These are phyloP conservation scores for Zhengitettix transpicula DNA, from an alignment of 2,888 invertebrate genomes.

Conservation along the genomic window DNA sequence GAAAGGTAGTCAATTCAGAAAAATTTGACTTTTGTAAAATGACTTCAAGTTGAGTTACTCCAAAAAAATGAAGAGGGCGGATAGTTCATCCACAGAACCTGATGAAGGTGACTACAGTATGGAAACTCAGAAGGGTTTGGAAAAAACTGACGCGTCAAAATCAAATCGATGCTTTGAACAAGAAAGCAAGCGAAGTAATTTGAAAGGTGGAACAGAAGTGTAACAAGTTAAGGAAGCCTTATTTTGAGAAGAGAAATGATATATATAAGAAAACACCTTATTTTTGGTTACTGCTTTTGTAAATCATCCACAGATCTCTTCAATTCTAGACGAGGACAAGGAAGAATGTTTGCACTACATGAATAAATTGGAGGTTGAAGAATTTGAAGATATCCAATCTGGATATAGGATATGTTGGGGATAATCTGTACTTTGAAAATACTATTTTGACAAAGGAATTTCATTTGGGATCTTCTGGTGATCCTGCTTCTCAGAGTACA, in stretches of 20 bases:
- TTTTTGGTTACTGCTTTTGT: conserved; percentile 73
- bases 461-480: conserved; percentile 44
- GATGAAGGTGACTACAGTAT: conserved; percentile 30
- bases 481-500: conserved; percentile 57
- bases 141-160: conserved; percentile 69
- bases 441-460: conserved; percentile 64
- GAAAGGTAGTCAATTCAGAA: too few species aligned
- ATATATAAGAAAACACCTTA: conserved; percentile 62
- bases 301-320: conserved; percentile 72
- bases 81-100: conserved; percentile 10
- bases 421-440: conserved; percentile 72
- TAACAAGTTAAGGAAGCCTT: conserved; percentile 60
- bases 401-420: conserved; percentile 58
- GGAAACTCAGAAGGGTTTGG: conserved; percentile 45
- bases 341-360: conserved; percentile 61
- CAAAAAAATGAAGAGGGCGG: conserved; percentile 22
- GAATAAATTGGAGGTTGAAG: conserved; percentile 61
- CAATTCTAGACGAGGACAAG: conserved; percentile 64
- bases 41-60: conserved; percentile 17
- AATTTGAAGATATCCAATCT: conserved; percentile 73
- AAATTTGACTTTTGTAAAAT: neutral
- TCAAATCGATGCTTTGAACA: conserved; percentile 65
- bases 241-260: conserved; percentile 57
- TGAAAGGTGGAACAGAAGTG: conserved; percentile 68
- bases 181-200: conserved; percentile 71